Evolutionary conservation across 2,113 vertebrate genomes (phyloP).

Genomic region (Spizaetus ornatus): DNA sequence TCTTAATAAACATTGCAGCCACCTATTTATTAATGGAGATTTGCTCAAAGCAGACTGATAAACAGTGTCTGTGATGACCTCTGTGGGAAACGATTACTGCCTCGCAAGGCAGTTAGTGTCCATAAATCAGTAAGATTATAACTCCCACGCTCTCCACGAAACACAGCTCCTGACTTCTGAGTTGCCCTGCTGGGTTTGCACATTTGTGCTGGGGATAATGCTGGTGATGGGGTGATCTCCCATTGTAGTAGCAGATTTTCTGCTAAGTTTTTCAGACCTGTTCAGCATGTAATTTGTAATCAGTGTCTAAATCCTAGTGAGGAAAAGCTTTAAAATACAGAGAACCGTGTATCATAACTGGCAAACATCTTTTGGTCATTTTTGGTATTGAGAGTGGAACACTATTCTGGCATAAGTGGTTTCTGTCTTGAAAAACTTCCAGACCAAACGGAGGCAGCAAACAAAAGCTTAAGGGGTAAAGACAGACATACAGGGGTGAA

Average conservation of each 20-base stretch:
- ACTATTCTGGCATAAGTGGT: neutral
- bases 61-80: constrained; percentile 34
- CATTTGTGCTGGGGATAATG: neutral
- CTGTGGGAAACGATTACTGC: constrained; percentile 12
- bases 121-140: constrained; percentile 27
- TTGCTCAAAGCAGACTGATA: constrained; percentile 31
- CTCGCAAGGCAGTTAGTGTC: neutral
- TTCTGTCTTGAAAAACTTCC: neutral
- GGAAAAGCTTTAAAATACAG: neutral
- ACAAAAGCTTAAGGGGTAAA: neutral
- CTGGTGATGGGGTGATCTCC: neutral
- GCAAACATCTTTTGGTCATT: neutral
- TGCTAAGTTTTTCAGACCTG: neutral
- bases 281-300: neutral
- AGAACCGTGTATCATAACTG: neutral
- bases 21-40: constrained; percentile 27
- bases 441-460: neutral
- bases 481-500: neutral
- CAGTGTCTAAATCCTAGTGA: neutral
- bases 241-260: neutral
- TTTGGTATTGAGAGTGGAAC: neutral
- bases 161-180: neutral
- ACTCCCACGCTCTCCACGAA: neutral
- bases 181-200: neutral
- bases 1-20: constrained; percentile 16